A percentile compares a stretch with the other conserved stretches of the same genome.
These are phyloP conservation scores for Apistogramma diplotaenia DNA, from an alignment of 2,113 vertebrate species.

Conservation along the genomic window DNA sequence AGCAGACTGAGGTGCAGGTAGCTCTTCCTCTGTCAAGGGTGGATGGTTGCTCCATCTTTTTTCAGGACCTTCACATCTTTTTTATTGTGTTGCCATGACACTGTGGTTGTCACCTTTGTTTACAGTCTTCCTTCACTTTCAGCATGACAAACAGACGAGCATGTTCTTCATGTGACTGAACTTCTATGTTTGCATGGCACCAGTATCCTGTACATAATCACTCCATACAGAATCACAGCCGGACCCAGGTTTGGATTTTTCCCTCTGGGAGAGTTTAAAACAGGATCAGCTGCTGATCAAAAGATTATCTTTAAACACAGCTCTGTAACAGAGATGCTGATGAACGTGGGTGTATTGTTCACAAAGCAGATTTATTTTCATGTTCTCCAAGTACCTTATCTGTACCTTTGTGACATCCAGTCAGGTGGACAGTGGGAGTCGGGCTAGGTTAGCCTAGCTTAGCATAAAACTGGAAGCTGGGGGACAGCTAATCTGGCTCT, in stretches of 20 bases:
- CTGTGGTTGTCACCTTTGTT: background rate
- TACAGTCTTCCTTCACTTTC: background rate
- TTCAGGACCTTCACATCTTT: background rate
- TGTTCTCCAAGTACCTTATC: background rate
- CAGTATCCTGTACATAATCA: background rate
- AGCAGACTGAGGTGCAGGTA: too few relatives aligned
- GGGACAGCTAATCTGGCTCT: background rate
- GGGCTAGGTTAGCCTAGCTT: background rate
- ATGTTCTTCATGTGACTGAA: background rate
- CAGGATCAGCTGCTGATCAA: background rate
- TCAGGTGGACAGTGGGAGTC: background rate
- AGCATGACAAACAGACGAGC: background rate
- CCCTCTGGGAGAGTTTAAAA: background rate
- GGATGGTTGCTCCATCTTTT: background rate
- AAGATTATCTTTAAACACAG: background rate
- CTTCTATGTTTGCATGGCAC: background rate
- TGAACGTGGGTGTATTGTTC: background rate
- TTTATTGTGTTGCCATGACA: background rate
- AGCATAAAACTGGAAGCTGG: background rate
- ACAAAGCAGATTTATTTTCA: background rate
- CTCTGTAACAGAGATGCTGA: too few relatives aligned
- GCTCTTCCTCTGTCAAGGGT: too few relatives aligned
- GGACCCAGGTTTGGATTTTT: too few relatives aligned
- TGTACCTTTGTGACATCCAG: too few relatives aligned
- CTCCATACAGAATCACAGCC: too few relatives aligned